Evolutionary conservation across 2,113 vertebrate species (phyloP), one percentile per base, ranked within the genome.

Genomic region (Sitta europaea): DNA sequence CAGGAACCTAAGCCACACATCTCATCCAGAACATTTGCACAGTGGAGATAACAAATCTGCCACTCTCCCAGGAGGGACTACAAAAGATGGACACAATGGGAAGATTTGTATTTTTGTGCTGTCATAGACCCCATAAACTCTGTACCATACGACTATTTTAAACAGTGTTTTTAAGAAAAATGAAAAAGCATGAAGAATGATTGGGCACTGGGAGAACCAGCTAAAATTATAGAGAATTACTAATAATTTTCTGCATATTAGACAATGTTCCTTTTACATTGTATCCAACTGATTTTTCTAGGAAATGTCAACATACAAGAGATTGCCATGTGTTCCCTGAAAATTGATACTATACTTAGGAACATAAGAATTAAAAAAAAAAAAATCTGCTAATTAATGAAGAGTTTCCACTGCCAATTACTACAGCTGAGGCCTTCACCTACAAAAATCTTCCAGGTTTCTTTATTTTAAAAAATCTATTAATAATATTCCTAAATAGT

Each of bases 371-470:
- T 90, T 79, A 4, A 48, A 59, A 89, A 94, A 67, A 88, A 95
- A 94, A 94, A 85, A 94, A 93, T 87, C 92, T 55, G 88, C 95
- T 98, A 98, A 98, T 98, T 98, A 98, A 97, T 98, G 95, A 98
- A 97, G 90, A 97, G 73, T 86, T 96, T 96, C 94, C 95, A 96
- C 95, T 97, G 97, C 96, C 98, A 98, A 98, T 98, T 98, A 97
- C 96, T 96, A 97, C 82, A 90, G 92, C 96, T 97, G 97, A 98
- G 95, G 92, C 97, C 94, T 95, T 96, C 96, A 98, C 97, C 91
- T 82, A 95, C 87, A 95, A 95, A 98, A 95, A 59, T 66, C 90
- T 95, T 95, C 96, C 86, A 97, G 58, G 54, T 76, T 70, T 80
- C 27, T 78, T 91, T 71, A 72, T 59, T 76, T 27, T 2, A 13